Evolutionary conservation across 2,113 vertebrate species (phyloP), one percentile per base, ranked within the genome.

Genomic region (Ranitomeya variabilis): DNA sequence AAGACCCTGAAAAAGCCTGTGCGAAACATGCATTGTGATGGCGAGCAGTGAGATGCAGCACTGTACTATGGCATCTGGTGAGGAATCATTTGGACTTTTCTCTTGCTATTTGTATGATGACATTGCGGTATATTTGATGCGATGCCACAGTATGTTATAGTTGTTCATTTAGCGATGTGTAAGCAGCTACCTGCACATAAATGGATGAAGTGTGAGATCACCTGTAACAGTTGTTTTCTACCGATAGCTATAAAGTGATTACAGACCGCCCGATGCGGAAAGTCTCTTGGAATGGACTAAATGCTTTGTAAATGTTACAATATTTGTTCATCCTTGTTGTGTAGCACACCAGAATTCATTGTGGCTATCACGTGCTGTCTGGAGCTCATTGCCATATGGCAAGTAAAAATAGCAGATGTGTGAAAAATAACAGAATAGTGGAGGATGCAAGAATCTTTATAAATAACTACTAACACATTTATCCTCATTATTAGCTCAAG

Each of bases 331-430:
- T 16, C 14, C 15, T 18, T 37, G 31, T 73, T 73, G 26, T 71
- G 23, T 73, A 15, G 6, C 13, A 37, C 26, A 37, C 31, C 69
- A 71, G 67, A 71, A 71, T 31, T 14, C 67, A 31, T 0, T 37
- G 69, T 76, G n/a, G 16, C 26, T 18, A 12, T 14, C 23, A 18
- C 13, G 37, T 45, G 37, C 31, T 51, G 15, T 51, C 73, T 76
- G 16, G 37, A 45, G 31, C 37, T 18, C 16, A 3, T 8, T 3
- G 11, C 15, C 73, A 76, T 76, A 76, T 45, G 73, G 73, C 37
- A 76, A 8, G 15, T 51, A 76, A 76, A 45, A 51, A 76, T 76
- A 76, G 73, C 73, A 76, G 16, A 45, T 76, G 73, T 76, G n/a
- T 76, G 19, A 76, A 19, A 76, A 37, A 76, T 51, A 21, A 74